These are phyloP conservation scores for Calephelis virginiensis DNA, from an alignment of 1,140 invertebrate species.

Conservation along the genomic window DNA sequence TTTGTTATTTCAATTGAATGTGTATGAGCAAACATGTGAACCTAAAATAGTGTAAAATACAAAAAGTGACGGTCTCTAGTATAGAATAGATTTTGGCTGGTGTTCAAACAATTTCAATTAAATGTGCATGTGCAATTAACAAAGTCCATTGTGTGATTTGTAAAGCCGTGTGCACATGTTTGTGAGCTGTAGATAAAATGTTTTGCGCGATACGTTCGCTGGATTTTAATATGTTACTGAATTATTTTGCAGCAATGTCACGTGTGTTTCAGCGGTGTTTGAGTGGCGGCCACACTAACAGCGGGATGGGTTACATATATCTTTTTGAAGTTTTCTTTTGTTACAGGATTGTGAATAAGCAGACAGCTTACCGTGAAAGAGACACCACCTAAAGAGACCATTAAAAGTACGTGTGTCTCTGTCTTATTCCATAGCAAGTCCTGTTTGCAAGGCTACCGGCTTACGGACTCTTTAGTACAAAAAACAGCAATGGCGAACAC, in stretches of 20 bases:
- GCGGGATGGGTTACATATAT: background rate
- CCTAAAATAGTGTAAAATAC: background rate
- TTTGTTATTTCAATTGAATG: background rate
- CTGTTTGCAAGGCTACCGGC: too few species aligned
- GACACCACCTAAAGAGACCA: too few species aligned
- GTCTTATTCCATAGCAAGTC: too few species aligned
- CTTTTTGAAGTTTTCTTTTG: background rate
- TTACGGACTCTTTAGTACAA: too few species aligned
- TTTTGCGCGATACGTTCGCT: constrained; percentile 15
- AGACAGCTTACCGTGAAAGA: too few species aligned
- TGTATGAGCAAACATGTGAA: background rate
- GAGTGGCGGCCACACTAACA: background rate
- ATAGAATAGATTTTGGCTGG: background rate
- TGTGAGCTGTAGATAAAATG: constrained; percentile 16
- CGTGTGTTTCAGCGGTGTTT: constrained; percentile 12
- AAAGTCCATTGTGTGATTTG: constrained; percentile 16
- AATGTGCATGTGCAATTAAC: constrained; percentile 14
- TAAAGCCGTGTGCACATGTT: constrained; percentile 14
- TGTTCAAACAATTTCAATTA: constrained; percentile 14
- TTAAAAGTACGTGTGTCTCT: too few species aligned
- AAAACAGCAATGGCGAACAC: too few species aligned
- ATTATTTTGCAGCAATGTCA: constrained; percentile 18
- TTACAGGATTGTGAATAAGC: too few species aligned
- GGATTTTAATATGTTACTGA: constrained; percentile 19
- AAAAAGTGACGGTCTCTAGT: background rate